Evolutionary conservation across 2,888 invertebrate genomes (phyloP), one percentile per base, ranked within the genome.

Genomic region (Andrena trimmerana): DNA sequence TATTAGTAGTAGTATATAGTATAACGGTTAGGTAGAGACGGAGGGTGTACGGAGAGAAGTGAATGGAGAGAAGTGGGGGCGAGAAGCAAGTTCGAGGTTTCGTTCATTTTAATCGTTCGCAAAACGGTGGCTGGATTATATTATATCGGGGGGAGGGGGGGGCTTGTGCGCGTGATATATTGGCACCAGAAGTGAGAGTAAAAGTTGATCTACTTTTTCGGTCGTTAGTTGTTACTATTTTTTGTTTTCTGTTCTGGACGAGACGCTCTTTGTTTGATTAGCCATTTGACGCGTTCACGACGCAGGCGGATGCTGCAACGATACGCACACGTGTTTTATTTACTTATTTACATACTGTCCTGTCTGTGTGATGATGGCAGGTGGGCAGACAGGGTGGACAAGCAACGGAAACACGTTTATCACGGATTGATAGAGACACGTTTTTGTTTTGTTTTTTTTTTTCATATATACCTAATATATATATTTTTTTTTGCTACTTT

Each of bases 1-100:
- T 85, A 85, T 76, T 81, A 81, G 81, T 75, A 83, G 74, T 78
- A 73, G 79, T 85, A 86, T 83, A 83, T 79, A 79, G 83, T 85
- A 83, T 71, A 77, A 77, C 69, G 85, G 67, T 70, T 71, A 85
- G 82, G 76, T 63, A 73, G 59, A 82, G 66, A 78, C 78, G 81
- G 73, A 85, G 70, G 84, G 84, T 81, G 78, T 85, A 36, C 69
- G 69, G 69, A 77, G 54, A 80, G 83, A 84, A 85, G 66, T 86
- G 62, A 76, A 67, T 77, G 81, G 85, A 81, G 60, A 81, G 82
- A 83, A 83, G 68, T 83, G 83, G 81, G 65, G 42, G 42, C 42
- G 75, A 72, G 82, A 82, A 78, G 78, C 52, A 79, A 78, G 60
- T 65, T 77, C 36, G 62, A 78, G 50, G 50, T 69, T 52, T 48